These are phyloP conservation scores for Porites rus DNA, from an alignment of 92 coral and sea anemone species.

Conservation along the genomic window DNA sequence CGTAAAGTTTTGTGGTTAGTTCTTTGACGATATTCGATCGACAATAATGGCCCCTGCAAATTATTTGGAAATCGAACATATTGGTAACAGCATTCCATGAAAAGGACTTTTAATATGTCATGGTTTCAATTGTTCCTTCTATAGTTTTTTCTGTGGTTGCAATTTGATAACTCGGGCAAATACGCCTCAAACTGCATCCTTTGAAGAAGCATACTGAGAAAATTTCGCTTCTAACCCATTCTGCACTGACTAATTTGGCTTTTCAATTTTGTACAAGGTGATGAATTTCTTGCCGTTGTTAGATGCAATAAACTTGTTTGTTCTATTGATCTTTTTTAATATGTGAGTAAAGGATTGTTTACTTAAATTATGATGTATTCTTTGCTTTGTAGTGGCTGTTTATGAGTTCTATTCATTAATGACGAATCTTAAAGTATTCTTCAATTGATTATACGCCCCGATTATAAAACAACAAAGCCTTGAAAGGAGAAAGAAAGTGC, in stretches of 20 bases:
- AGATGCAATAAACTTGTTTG: slow-evolving; percentile 34
- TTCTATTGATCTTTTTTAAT: slow-evolving; percentile 47
- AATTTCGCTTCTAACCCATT: not conserved
- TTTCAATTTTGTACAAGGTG: slow-evolving; percentile 19
- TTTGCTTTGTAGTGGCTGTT: slow-evolving; percentile 28
- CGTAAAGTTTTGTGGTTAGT: not conserved
- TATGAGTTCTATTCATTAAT: slow-evolving; percentile 45
- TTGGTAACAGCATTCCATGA: slow-evolving; percentile 4
- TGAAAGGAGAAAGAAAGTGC: slow-evolving; percentile 11
- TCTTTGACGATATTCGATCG: not conserved
- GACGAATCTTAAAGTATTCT: slow-evolving; percentile 11
- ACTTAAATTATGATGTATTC: slow-evolving; percentile 22
- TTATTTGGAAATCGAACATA: slow-evolving; percentile 3
- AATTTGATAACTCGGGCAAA: too few relatives aligned
- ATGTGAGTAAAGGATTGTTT: slow-evolving; percentile 40
- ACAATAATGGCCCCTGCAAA: not conserved
- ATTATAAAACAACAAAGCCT: slow-evolving; percentile 2
- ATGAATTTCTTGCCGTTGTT: slow-evolving; percentile 23
- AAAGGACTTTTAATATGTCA: slow-evolving; percentile 15
- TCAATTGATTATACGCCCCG: slow-evolving; percentile 25
- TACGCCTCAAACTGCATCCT: too few relatives aligned
- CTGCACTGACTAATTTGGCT: not conserved
- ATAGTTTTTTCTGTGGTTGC: not conserved
- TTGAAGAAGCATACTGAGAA: too few relatives aligned
- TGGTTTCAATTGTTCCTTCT: slow-evolving; percentile 28